Percentiles rank a stretch among this genome's conserved stretches.
These are phyloP conservation scores for Chionis minor DNA, from an alignment of 2,113 vertebrate genomes.

Conservation along the genomic window DNA sequence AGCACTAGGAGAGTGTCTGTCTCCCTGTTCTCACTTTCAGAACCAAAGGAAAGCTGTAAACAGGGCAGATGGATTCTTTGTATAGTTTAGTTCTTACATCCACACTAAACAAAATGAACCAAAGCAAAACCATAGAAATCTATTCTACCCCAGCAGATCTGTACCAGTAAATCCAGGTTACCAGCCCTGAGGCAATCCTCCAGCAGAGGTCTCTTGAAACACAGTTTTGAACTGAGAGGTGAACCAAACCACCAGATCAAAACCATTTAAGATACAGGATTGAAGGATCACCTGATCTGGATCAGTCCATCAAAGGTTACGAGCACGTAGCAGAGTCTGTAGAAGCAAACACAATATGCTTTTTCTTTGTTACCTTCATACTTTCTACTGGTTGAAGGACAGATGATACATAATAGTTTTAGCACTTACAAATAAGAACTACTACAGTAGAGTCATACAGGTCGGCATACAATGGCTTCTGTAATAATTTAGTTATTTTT, in stretches of 20 bases:
- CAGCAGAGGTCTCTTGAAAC: not conserved
- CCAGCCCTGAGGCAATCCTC: not conserved
- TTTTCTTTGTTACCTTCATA: not conserved
- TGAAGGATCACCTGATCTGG: not conserved
- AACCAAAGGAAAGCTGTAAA: not conserved
- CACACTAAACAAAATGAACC: not conserved
- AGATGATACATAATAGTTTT: not conserved
- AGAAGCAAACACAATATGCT: not conserved
- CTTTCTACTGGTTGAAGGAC: not conserved
- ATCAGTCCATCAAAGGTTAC: not conserved
- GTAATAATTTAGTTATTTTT: not conserved
- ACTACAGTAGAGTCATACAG: not conserved
- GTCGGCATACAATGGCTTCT: not conserved
- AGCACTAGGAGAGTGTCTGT: not conserved
- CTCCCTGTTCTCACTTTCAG: not conserved
- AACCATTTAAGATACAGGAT: not conserved
- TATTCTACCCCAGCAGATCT: not conserved
- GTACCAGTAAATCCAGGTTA: not conserved
- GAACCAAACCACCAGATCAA: not conserved
- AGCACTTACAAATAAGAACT: not conserved
- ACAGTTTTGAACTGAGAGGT: not conserved
- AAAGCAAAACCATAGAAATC: not conserved
- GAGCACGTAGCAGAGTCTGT: no score
- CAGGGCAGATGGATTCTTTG: not conserved
- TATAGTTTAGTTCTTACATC: not conserved